phyloP scores from a whole-genome alignment of 30 jellyfish, hydroid and myxozoan genomes.

The Chrysaora quinquecirrha region DNA sequence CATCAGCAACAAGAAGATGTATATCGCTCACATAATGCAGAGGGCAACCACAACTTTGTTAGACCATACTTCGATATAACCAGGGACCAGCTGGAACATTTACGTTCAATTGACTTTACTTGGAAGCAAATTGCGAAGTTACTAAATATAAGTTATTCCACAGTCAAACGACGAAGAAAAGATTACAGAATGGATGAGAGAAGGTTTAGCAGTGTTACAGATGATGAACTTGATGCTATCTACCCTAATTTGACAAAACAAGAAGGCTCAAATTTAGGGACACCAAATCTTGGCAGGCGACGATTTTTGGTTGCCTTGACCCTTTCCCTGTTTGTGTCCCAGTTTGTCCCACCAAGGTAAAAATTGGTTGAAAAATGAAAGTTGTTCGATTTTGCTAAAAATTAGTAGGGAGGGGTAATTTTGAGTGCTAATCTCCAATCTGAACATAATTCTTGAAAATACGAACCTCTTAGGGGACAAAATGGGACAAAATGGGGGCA shows the following conservation, averaged over 20 bases:
- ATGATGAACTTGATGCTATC: constrained; percentile 28
- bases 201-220: constrained; percentile 9
- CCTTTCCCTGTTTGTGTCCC: no score
- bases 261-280: constrained; percentile 15
- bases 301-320: constrained; percentile 6
- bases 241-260: constrained; percentile 24
- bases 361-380: no score
- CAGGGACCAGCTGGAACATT: constrained; percentile 23
- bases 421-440: no score
- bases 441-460: no score
- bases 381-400: no score
- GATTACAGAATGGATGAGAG: constrained; percentile 20
- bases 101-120: constrained; percentile 3
- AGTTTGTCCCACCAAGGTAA: no score
- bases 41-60: no score
- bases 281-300: neutral
- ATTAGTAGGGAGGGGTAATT: no score
- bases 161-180: constrained; percentile 8
- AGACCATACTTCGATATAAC: constrained; percentile 25
- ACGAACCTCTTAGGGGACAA: no score
- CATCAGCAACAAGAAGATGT: no score
- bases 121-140: constrained; percentile 23
- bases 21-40: no score
- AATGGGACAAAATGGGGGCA: no score
- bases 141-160: constrained; percentile 14